Evolutionary conservation across 2,888 invertebrate genomes (phyloP).

Genomic region (Dugesia japonica): DNA sequence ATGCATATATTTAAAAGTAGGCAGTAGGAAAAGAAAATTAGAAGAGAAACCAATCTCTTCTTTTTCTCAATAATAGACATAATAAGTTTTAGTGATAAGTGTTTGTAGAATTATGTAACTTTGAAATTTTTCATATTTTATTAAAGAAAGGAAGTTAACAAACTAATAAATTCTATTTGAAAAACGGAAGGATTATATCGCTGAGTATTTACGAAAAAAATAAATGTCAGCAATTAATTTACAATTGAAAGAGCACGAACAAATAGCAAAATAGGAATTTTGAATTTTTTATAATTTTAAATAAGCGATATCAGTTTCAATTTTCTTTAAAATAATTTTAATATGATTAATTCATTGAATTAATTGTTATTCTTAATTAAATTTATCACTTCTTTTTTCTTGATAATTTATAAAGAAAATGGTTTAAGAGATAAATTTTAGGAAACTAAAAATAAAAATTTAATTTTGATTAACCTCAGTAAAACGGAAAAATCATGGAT

Average conservation of each 20-base stretch:
- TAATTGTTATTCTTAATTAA: too few relatives aligned
- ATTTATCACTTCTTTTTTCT: too few relatives aligned
- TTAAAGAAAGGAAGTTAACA: neutral
- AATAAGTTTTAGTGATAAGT: neutral
- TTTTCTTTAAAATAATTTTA: too few relatives aligned
- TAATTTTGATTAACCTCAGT: too few relatives aligned
- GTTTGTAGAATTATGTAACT: neutral
- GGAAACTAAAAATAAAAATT: too few relatives aligned
- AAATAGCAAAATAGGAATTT: neutral
- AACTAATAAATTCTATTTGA: neutral
- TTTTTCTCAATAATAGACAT: neutral
- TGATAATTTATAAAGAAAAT: too few relatives aligned
- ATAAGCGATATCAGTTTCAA: too few relatives aligned
- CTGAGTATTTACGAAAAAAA: neutral
- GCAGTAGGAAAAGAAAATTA: neutral
- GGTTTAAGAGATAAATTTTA: too few relatives aligned
- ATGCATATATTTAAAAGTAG: neutral
- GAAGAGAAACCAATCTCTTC: constrained; percentile 10
- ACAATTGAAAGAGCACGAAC: neutral
- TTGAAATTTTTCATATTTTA: neutral
- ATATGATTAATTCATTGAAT: too few relatives aligned
- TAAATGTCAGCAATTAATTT: neutral
- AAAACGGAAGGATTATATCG: constrained; percentile 14
- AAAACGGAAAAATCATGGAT: too few relatives aligned
- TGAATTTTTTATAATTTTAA: too few relatives aligned